Conservation (phyloP, 2,113 vertebrate genomes). For the Toxotes chatareus region DNA sequence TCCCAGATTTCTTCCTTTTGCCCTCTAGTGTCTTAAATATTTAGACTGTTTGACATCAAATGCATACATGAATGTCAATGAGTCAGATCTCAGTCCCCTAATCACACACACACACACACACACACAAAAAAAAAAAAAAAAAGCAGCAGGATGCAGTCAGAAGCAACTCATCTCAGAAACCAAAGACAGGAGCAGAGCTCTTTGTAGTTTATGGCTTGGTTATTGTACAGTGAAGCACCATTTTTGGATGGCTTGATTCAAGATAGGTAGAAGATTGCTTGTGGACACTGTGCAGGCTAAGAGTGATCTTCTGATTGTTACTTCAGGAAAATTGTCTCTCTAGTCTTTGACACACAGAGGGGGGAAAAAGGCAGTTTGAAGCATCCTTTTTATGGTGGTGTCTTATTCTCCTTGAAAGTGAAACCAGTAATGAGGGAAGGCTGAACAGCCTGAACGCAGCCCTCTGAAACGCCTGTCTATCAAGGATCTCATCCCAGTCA, state of each 20-base stretch:
- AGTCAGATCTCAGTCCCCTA: constrained; percentile 59
- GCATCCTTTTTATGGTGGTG: constrained; percentile 13
- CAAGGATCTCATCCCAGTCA: constrained; percentile 23
- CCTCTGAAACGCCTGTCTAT: constrained; percentile 30
- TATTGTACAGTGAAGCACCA: constrained; percentile 36
- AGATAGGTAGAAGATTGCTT: constrained; percentile 37
- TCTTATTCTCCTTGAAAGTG: constrained; percentile 49
- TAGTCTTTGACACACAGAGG: constrained; percentile 39
- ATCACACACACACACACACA: constrained; percentile 19
- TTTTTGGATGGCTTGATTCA: constrained; percentile 41
- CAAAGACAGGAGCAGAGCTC: constrained; percentile 23
- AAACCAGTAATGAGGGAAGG: constrained; percentile 48
- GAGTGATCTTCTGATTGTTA: constrained; percentile 56
- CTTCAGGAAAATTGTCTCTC: constrained; percentile 49
- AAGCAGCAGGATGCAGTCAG: constrained; percentile 44
- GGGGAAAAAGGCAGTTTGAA: constrained; percentile 26
- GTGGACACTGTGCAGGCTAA: constrained; percentile 29
- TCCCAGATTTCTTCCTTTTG: constrained; percentile 67
- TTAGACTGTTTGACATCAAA: constrained; percentile 82
- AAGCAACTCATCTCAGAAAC: constrained; percentile 48
- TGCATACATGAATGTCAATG: constrained; percentile 82
- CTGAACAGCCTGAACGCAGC: constrained; percentile 11
- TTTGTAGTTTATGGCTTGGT: constrained; percentile 38
- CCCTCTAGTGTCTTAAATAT: constrained; percentile 80
- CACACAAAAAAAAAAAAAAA: background rate